Conservation (phyloP, 1,140 invertebrate genomes). For the Drosophila pectinifera region DNA sequence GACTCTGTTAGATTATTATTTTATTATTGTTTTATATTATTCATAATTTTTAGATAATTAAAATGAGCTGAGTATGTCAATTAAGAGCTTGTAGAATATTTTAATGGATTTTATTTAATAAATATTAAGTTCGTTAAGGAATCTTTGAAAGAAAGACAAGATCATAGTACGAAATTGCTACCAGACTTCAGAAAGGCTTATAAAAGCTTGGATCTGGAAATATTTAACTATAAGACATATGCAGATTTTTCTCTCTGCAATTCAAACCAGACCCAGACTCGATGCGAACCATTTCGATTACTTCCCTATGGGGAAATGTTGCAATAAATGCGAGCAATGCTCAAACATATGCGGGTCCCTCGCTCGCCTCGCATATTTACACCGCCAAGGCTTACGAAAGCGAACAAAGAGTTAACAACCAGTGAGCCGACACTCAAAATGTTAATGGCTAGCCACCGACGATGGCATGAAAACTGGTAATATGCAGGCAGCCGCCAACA, state of each 20-base stretch:
- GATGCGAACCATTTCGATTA: conserved; percentile 53
- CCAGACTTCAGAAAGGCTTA: no score
- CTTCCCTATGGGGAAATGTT: conserved; percentile 70
- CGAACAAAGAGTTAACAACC: conserved; percentile 42
- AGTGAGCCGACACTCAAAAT: conserved; percentile 60
- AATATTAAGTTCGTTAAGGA: no score
- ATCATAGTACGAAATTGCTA: no score
- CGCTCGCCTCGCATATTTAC: conserved; percentile 9
- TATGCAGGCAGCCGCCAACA: conserved; percentile 54
- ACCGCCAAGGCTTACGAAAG: conserved; percentile 53
- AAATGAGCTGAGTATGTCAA: no score
- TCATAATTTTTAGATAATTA: no score
- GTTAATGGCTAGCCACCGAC: conserved; percentile 62
- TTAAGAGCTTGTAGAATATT: no score
- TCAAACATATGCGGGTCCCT: conserved; percentile 41
- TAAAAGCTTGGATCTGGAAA: no score
- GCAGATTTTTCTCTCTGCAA: neutral
- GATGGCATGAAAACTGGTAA: conserved; percentile 63
- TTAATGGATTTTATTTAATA: no score
- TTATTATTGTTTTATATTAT: no score
- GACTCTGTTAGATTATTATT: no score
- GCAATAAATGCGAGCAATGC: conserved; percentile 74
- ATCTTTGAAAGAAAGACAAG: no score
- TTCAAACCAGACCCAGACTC: conserved; percentile 23
- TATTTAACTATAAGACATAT: no score